Conservation (phyloP, 2,113 vertebrate species). For the Mesitornis unicolor region DNA sequence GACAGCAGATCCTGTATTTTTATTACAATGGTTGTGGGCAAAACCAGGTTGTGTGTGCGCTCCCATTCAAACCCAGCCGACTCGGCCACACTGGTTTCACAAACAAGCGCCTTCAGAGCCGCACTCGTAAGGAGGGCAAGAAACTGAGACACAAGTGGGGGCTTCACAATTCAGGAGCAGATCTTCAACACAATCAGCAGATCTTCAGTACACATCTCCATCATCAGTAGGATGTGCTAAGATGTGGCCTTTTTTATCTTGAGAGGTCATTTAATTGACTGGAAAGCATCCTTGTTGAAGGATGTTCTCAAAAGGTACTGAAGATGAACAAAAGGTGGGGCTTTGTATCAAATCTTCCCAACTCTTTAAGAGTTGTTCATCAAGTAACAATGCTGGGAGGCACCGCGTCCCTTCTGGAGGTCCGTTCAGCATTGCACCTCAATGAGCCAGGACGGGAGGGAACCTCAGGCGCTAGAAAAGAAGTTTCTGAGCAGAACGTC, state of each 20-base stretch:
- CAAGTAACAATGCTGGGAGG: background rate
- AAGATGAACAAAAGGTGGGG: background rate
- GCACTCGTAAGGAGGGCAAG: background rate
- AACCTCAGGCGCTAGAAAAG: background rate
- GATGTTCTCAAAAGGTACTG: background rate
- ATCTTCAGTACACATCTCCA: background rate
- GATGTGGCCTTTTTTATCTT: background rate
- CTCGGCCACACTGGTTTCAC: accelerated
- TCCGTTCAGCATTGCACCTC: background rate
- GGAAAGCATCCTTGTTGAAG: background rate
- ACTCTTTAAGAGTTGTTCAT: accelerated
- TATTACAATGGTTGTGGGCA: accelerated
- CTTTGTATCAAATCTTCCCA: too few species aligned
- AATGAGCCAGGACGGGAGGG: background rate
- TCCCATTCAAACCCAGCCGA: accelerated
- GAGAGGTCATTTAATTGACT: background rate
- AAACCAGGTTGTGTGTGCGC: accelerated
- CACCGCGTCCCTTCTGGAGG: accelerated
- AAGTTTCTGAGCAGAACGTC: background rate
- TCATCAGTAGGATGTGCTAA: background rate
- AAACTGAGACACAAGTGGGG: accelerated
- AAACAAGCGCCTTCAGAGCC: background rate
- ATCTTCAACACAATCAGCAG: background rate
- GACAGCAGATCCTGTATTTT: background rate
- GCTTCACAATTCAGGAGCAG: background rate